Evolutionary conservation across 1,140 invertebrate species (phyloP).

Genomic region (Zaprionus camerounensis): DNA sequence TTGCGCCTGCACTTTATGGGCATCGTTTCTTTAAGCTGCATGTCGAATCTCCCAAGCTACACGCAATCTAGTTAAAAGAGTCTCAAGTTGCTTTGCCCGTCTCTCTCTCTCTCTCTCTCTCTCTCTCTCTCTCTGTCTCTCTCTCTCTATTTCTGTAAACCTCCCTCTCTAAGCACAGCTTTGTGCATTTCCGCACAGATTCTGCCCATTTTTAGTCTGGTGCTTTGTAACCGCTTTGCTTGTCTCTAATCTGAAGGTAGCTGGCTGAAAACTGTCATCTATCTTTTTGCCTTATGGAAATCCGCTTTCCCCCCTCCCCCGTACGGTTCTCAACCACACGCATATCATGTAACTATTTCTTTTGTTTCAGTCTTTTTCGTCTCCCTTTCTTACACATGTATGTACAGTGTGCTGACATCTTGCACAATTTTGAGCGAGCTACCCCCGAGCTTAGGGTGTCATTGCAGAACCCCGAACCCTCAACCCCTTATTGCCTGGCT

Average conservation of each 20-base stretch:
- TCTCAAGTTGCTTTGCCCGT: neutral
- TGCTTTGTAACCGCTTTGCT: conserved; percentile 29
- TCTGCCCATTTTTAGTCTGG: conserved; percentile 14
- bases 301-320: conserved; percentile 32
- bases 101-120: neutral
- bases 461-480: too few species aligned
- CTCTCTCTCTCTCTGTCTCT: neutral
- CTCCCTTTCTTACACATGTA: neutral
- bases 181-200: conserved; percentile 35
- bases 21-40: conserved; percentile 21
- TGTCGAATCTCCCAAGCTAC: conserved; percentile 22
- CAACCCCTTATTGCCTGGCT: conserved; percentile 20
- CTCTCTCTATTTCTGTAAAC: neutral
- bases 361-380: neutral
- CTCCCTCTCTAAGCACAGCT: conserved; percentile 24
- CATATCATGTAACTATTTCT: conserved; percentile 32
- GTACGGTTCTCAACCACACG: conserved; percentile 12
- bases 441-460: neutral
- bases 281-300: conserved; percentile 65
- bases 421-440: conserved; percentile 1
- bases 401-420: neutral
- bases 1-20: conserved; percentile 28
- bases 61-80: conserved; percentile 37
- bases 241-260: conserved; percentile 61
- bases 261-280: conserved; percentile 52